A percentile compares a stretch with the other conserved stretches of the same genome.
Conservation (phyloP, 1,140 invertebrate species). For the Sycobia sp. region DNA sequence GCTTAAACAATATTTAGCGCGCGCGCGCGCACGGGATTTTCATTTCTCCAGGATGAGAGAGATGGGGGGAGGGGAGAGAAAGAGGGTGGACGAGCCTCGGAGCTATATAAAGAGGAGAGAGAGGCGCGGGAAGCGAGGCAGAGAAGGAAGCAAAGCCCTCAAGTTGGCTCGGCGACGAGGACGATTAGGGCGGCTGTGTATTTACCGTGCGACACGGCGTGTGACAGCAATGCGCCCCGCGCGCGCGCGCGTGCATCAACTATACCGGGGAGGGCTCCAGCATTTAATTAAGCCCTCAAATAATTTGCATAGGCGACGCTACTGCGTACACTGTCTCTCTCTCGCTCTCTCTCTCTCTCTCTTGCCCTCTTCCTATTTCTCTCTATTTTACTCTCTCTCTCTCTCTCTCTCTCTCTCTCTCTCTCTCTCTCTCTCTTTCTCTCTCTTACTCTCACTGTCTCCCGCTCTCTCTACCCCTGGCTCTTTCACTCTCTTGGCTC, state of each 20-base stretch:
- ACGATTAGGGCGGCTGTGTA: constrained; percentile 40
- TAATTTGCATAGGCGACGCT: constrained; percentile 51
- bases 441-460: too few relatives aligned
- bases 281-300: constrained; percentile 56
- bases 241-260: too few relatives aligned
- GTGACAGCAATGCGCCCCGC: neutral
- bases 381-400: too few relatives aligned
- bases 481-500: constrained; percentile 1
- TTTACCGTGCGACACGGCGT: constrained; percentile 32
- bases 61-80: neutral
- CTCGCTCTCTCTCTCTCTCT: too few relatives aligned
- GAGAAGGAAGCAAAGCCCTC: neutral
- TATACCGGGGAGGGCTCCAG: too few relatives aligned
- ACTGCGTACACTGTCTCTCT: too few relatives aligned
- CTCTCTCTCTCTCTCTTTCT: too few relatives aligned
- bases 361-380: too few relatives aligned
- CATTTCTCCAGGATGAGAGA: neutral
- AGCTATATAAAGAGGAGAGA: neutral
- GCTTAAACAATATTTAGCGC: neutral
- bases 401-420: too few relatives aligned
- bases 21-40: neutral
- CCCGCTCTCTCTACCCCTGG: too few relatives aligned
- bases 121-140: neutral
- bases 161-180: constrained; percentile 18
- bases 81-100: too few relatives aligned